phyloP scores from a whole-genome alignment of 92 coral and sea anemone species.

The Epizoanthus scotinus region DNA sequence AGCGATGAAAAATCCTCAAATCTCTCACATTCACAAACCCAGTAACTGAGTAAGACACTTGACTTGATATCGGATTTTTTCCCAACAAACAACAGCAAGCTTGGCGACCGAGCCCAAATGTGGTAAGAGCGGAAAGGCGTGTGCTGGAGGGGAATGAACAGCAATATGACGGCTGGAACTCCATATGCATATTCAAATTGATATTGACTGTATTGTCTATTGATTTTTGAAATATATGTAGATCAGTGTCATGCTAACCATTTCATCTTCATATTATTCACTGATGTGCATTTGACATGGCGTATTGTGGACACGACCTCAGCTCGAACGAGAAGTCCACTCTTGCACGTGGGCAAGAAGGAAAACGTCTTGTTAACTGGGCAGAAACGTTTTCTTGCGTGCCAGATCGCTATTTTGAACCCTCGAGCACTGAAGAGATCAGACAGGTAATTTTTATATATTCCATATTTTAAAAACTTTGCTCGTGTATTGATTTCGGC shows the following conservation, averaged over 20 bases:
- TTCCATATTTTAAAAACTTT: neutral
- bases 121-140: constrained; percentile 38
- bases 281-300: neutral
- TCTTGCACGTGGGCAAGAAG: constrained; percentile 63
- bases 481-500: neutral
- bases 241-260: no score
- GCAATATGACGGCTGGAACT: neutral
- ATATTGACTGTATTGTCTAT: no score
- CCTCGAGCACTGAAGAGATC: constrained; percentile 74
- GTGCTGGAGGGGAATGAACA: constrained; percentile 11
- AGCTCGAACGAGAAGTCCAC: constrained; percentile 22
- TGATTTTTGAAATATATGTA: no score
- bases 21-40: neutral
- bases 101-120: constrained; percentile 31
- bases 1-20: constrained; percentile 4
- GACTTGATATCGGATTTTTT: constrained; percentile 23
- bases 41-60: neutral
- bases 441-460: constrained; percentile 59
- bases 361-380: constrained; percentile 80
- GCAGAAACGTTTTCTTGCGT: constrained; percentile 76
- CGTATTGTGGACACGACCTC: neutral
- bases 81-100: constrained; percentile 12
- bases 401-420: constrained; percentile 89
- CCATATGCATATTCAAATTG: no score
- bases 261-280: no score